These are phyloP conservation scores for Chaetophractus vellerosus DNA, from an alignment of 2,797 vertebrate genomes.

Conservation along the genomic window DNA sequence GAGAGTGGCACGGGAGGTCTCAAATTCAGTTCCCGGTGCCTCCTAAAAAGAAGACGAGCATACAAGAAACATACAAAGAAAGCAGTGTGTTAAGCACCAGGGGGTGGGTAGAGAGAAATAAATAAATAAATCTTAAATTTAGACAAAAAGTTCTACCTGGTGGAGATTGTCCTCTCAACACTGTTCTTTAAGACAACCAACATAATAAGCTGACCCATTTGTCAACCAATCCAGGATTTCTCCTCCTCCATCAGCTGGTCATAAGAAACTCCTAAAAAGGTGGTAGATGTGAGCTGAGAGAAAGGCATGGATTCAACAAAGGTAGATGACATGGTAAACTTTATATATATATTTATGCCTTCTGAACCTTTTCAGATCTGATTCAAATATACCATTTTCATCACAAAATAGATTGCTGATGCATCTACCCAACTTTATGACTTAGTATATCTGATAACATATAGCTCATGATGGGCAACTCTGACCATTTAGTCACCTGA, in stretches of 20 bases:
- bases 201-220: background rate
- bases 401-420: background rate
- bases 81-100: no score
- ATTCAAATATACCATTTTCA: background rate
- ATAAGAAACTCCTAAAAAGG: background rate
- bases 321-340: background rate
- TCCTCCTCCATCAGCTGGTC: background rate
- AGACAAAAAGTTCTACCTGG: background rate
- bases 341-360: background rate
- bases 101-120: no score
- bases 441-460: background rate
- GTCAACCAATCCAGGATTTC: background rate
- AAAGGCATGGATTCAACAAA: background rate
- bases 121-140: no score
- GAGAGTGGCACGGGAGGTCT: no score
- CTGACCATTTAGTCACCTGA: background rate
- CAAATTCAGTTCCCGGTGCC: no score
- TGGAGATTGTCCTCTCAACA: background rate
- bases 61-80: no score
- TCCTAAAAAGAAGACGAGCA: no score
- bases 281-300: background rate
- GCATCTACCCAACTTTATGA: background rate
- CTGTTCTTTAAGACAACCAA: background rate
- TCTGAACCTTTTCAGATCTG: background rate
- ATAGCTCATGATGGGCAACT: background rate